Evolutionary conservation across 2,113 vertebrate species (phyloP).

Genomic region (Piaya cayana): DNA sequence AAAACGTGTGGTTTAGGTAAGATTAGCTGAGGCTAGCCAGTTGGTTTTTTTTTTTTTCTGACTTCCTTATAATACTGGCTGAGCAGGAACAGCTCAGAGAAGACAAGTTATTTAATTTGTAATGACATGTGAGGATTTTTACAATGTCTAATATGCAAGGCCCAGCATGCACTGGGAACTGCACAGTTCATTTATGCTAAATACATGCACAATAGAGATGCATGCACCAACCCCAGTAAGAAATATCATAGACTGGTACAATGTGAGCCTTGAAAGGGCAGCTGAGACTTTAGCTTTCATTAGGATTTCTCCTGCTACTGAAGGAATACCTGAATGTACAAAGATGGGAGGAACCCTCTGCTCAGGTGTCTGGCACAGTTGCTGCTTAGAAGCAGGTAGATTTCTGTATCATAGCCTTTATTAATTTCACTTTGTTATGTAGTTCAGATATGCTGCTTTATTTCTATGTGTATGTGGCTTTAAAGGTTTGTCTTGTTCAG

Average conservation of each 20-base stretch:
- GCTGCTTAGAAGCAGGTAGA: background rate
- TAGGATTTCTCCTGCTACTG: background rate
- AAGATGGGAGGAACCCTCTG: background rate
- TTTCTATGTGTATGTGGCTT: background rate
- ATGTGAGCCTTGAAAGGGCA: background rate
- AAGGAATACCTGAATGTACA: background rate
- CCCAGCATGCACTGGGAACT: background rate
- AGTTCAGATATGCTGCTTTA: background rate
- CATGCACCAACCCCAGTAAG: background rate
- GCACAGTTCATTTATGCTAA: background rate
- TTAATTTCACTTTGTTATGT: background rate
- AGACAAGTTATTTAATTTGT: background rate
- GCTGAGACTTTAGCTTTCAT: background rate
- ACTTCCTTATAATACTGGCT: background rate
- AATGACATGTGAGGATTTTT: background rate
- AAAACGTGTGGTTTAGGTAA: background rate
- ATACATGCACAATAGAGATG: background rate
- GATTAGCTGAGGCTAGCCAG: background rate
- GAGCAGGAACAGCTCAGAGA: background rate
- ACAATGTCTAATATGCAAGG: background rate
- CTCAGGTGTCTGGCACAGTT: accelerated
- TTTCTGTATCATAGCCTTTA: background rate
- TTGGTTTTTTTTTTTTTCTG: background rate
- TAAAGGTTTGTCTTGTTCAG: background rate
- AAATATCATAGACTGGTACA: background rate